Percentiles rank a stretch among this genome's conserved stretches.
Conservation (phyloP, 2,888 invertebrate genomes). For the Torymus aiolomorphi region DNA sequence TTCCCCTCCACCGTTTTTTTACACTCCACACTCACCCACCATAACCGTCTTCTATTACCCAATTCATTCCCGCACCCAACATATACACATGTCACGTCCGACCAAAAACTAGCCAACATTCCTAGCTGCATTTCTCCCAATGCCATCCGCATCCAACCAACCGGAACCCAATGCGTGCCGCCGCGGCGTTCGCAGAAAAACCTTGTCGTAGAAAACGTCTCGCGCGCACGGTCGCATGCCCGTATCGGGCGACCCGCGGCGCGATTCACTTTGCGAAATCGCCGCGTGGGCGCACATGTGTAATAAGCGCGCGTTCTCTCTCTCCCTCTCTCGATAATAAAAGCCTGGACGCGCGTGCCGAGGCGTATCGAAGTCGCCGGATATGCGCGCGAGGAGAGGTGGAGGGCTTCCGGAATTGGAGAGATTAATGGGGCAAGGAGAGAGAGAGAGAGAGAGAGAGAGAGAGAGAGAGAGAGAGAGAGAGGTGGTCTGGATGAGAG, state of each 20-base stretch:
- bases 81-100: too few species aligned
- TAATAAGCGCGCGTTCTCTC: neutral
- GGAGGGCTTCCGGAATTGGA: neutral
- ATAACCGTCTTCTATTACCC: too few species aligned
- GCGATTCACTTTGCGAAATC: conserved; percentile 45
- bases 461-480: too few species aligned
- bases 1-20: too few species aligned
- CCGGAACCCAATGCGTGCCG: neutral
- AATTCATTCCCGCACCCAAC: too few species aligned
- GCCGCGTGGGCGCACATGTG: neutral
- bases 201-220: neutral
- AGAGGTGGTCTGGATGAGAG: neutral
- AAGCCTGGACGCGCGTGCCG: neutral
- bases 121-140: neutral
- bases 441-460: too few species aligned
- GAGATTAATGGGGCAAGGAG: neutral
- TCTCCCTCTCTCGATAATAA: conserved; percentile 12
- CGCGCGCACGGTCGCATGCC: neutral
- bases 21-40: too few species aligned
- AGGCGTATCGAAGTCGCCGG: conserved; percentile 10
- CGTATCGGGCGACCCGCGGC: conserved; percentile 23
- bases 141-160: neutral
- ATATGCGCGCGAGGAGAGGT: neutral
- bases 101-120: too few species aligned
- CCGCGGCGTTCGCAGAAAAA: too few species aligned